These are phyloP conservation scores for Syngnathus scovelli DNA, from an alignment of 2,113 vertebrate species.

Conservation along the genomic window DNA sequence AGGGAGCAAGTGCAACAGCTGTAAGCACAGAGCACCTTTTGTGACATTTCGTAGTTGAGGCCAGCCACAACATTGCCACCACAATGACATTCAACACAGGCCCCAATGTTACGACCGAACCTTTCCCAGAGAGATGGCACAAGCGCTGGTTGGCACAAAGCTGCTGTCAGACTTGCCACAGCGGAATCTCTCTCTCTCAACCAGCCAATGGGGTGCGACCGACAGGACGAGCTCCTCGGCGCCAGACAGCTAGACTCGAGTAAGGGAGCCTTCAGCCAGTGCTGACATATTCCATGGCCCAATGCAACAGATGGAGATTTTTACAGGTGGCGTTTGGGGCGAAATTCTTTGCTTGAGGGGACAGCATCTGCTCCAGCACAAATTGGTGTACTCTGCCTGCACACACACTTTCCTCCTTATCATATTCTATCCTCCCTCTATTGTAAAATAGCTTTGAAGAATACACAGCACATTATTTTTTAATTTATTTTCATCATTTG, in stretches of 20 bases:
- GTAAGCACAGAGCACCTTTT: slow-evolving; percentile 40
- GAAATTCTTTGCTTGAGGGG: slow-evolving; percentile 68
- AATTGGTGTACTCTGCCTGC: slow-evolving; percentile 45
- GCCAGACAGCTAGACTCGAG: slow-evolving; percentile 52
- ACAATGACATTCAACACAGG: slow-evolving; percentile 45
- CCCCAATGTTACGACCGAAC: slow-evolving; percentile 28
- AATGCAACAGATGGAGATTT: slow-evolving; percentile 72
- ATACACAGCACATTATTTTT: neutral
- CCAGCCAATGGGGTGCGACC: slow-evolving; percentile 55
- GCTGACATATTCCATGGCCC: slow-evolving; percentile 59
- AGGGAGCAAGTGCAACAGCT: slow-evolving; percentile 35
- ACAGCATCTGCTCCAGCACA: slow-evolving; percentile 67
- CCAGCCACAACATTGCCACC: slow-evolving; percentile 33
- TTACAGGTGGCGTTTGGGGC: slow-evolving; percentile 65
- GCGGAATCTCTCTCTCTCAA: slow-evolving; percentile 22
- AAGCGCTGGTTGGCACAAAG: slow-evolving; percentile 44
- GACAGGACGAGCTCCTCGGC: slow-evolving; percentile 55
- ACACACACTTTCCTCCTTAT: slow-evolving; percentile 6
- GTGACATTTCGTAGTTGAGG: slow-evolving; percentile 46
- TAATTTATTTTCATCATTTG: slow-evolving; percentile 23
- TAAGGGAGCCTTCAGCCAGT: slow-evolving; percentile 63
- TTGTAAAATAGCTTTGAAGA: slow-evolving; percentile 18
- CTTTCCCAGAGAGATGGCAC: slow-evolving; percentile 22
- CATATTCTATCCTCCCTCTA: slow-evolving; percentile 20
- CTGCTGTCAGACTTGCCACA: slow-evolving; percentile 51